phyloP scores from a whole-genome alignment of 1,140 invertebrate species.

The Lucilia cuprina region DNA sequence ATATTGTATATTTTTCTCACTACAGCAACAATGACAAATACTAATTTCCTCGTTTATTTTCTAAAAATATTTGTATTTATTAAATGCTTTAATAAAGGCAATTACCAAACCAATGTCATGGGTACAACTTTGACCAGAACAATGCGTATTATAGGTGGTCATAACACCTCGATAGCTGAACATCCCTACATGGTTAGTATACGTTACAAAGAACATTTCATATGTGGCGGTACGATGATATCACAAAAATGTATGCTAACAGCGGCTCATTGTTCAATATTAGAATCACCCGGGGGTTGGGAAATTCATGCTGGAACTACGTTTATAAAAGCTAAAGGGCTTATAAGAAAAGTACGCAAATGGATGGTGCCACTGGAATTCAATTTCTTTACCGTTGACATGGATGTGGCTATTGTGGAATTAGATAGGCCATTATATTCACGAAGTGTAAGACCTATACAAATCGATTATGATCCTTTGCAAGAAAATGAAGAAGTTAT shows the following conservation, averaged over 20 bases:
- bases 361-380: slow-evolving; percentile 40
- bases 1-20: no score
- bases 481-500: slow-evolving; percentile 40
- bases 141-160: slow-evolving; percentile 44
- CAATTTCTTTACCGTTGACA: slow-evolving; percentile 40
- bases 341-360: slow-evolving; percentile 37
- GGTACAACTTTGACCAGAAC: background rate
- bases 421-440: slow-evolving; percentile 41
- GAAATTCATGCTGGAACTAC: slow-evolving; percentile 45
- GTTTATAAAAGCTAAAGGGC: slow-evolving; percentile 41
- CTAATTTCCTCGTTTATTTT: no score
- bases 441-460: slow-evolving; percentile 37
- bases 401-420: slow-evolving; percentile 47
- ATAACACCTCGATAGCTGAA: slow-evolving; percentile 38
- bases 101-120: background rate
- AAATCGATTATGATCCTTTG: slow-evolving; percentile 42
- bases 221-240: slow-evolving; percentile 47
- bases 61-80: no score
- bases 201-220: slow-evolving; percentile 40
- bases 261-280: slow-evolving; percentile 46
- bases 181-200: slow-evolving; percentile 46
- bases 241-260: slow-evolving; percentile 43
- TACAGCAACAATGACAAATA: no score
- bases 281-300: slow-evolving; percentile 14
- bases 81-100: no score